A percentile compares a stretch with the other conserved stretches of the same genome.
phyloP scores from a whole-genome alignment of 2,797 vertebrate species.

The Mico argentatus region DNA sequence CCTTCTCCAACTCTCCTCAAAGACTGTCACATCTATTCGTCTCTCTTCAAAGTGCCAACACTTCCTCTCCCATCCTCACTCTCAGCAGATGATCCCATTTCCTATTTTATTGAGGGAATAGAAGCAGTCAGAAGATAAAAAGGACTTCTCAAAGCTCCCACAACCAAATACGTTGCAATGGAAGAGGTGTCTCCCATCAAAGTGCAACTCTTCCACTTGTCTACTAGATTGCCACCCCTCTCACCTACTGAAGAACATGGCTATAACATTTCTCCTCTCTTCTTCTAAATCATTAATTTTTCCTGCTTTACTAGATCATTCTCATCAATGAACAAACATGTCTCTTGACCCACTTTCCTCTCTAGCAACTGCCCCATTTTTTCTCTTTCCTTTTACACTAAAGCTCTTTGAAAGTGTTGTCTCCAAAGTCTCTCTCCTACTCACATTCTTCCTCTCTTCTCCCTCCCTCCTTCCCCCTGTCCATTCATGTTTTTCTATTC shows the following conservation, averaged over 20 bases:
- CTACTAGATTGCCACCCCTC: not conserved
- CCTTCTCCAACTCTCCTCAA: not conserved
- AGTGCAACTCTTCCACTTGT: not conserved
- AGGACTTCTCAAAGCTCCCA: not conserved
- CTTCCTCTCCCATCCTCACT: not conserved
- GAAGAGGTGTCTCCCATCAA: not conserved
- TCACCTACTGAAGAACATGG: not conserved
- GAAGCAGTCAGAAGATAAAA: not conserved
- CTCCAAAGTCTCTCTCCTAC: not conserved
- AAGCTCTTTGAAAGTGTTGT: not conserved
- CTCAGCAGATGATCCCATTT: slow-evolving; percentile 27
- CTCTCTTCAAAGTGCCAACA: not conserved
- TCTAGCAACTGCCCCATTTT: not conserved
- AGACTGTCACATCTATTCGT: not conserved
- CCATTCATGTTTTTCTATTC: not conserved
- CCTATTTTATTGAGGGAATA: not conserved
- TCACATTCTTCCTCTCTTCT: not conserved
- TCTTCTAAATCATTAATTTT: not conserved
- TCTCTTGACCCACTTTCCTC: not conserved
- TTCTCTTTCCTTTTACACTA: slow-evolving; percentile 16
- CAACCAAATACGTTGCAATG: not conserved
- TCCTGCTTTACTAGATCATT: not conserved
- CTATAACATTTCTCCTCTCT: not conserved
- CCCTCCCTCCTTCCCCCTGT: not conserved
- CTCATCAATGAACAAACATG: not conserved